Evolutionary conservation across 2,888 invertebrate genomes (phyloP).

Genomic region (Ypsolopha sequella): DNA sequence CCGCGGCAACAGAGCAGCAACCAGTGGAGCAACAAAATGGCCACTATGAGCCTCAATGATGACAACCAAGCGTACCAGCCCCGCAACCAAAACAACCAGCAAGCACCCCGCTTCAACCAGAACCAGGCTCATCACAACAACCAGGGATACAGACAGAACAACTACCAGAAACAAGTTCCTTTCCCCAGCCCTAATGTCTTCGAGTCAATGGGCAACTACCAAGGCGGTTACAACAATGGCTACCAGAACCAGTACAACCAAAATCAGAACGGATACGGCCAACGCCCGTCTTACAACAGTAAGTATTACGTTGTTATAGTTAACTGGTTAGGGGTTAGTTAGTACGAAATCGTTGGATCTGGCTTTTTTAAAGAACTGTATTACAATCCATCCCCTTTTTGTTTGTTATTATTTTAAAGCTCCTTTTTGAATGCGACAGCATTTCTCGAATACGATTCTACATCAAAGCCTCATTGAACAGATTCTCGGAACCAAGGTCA

Average conservation of each 20-base stretch:
- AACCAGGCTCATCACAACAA: conserved; percentile 14
- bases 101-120: conserved; percentile 33
- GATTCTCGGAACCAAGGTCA: conserved; percentile 51
- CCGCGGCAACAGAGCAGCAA: conserved; percentile 60
- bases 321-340: neutral
- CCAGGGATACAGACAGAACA: conserved; percentile 53
- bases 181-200: conserved; percentile 72
- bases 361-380: neutral
- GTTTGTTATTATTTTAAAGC: no score
- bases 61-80: conserved; percentile 44
- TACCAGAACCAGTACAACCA: conserved; percentile 62
- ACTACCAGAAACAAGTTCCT: conserved; percentile 62
- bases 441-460: no score
- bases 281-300: conserved; percentile 55
- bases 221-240: conserved; percentile 58
- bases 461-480: conserved; percentile 9
- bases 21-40: conserved; percentile 67
- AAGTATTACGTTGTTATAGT: conserved; percentile 18
- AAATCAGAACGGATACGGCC: conserved; percentile 54
- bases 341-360: neutral
- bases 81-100: conserved; percentile 15
- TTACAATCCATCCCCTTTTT: neutral
- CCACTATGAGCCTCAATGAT: conserved; percentile 36
- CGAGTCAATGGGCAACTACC: conserved; percentile 69
- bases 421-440: no score